Evolutionary conservation across 53 echinoderm and acorn worm species (phyloP).

Genomic region (Patiria pectinifera): DNA sequence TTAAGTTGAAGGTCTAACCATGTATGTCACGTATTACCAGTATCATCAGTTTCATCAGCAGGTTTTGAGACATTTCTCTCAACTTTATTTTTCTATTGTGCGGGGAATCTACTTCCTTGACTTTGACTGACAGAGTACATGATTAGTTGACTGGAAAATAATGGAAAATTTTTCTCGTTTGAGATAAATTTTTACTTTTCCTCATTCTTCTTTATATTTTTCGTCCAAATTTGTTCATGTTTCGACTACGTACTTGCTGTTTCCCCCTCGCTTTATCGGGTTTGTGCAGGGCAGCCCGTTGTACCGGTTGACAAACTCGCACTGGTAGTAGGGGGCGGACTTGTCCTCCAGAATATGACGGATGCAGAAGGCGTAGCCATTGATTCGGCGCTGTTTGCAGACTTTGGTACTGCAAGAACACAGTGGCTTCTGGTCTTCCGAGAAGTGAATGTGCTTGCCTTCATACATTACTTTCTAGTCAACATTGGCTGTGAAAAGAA

Average conservation of each 20-base stretch:
- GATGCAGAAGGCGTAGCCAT: slow-evolving; percentile 99
- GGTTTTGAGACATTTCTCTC: too few relatives aligned
- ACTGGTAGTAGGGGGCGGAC: slow-evolving; percentile 96
- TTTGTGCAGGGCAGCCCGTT: slow-evolving; percentile 95
- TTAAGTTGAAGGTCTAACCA: too few relatives aligned
- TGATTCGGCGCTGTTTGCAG: slow-evolving; percentile 95
- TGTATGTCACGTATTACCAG: too few relatives aligned
- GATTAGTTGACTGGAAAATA: too few relatives aligned
- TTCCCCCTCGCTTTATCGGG: slow-evolving; percentile 85
- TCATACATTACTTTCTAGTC: slow-evolving; percentile 98
- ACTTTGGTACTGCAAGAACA: slow-evolving; percentile 98
- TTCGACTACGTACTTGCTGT: slow-evolving; percentile 77
- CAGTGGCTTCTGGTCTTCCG: slow-evolving; percentile 97
- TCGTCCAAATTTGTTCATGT: too few relatives aligned
- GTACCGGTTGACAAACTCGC: slow-evolving; percentile 95
- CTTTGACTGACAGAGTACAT: too few relatives aligned
- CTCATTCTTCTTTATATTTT: too few relatives aligned
- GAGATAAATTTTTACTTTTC: too few relatives aligned
- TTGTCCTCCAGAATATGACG: slow-evolving; percentile 98
- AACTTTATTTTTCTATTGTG: too few relatives aligned
- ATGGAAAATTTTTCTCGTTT: too few relatives aligned
- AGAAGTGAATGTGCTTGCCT: slow-evolving; percentile 99
- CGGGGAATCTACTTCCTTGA: too few relatives aligned
- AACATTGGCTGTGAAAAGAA: slow-evolving; percentile 79
- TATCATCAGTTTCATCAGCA: too few relatives aligned